phyloP scores from a whole-genome alignment of 2,888 invertebrate genomes.

The Harpalus rubripes region DNA sequence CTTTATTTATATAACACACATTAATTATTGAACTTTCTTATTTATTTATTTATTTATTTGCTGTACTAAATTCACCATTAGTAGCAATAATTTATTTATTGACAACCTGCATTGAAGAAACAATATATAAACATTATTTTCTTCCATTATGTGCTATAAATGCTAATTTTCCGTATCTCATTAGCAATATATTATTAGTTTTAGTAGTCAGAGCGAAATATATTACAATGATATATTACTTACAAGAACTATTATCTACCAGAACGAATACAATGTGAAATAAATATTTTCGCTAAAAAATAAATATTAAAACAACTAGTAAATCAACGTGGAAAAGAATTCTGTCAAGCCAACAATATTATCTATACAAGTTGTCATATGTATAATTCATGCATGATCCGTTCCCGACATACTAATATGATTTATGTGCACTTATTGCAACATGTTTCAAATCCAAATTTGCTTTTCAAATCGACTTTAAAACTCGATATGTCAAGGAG shows the following conservation, averaged over 20 bases:
- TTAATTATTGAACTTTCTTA: no score
- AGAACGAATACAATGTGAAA: background rate
- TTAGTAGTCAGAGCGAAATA: background rate
- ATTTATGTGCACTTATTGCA: slow-evolving; percentile 55
- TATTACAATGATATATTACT: slow-evolving; percentile 22
- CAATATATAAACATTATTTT: background rate
- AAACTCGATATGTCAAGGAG: slow-evolving; percentile 23
- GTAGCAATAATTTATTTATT: background rate
- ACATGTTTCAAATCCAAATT: slow-evolving; percentile 40
- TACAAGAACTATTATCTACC: background rate
- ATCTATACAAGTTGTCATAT: slow-evolving; percentile 12
- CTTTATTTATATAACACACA: no score
- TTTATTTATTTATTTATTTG: no score
- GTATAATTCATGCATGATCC: slow-evolving; percentile 40
- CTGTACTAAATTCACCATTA: no score
- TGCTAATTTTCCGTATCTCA: background rate
- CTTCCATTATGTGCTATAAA: background rate
- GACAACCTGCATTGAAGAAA: background rate
- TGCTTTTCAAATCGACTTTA: slow-evolving; percentile 45
- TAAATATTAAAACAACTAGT: slow-evolving; percentile 25
- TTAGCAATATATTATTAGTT: slow-evolving; percentile 1
- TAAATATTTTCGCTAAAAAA: background rate
- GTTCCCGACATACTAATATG: slow-evolving; percentile 25
- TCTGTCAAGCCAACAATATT: slow-evolving; percentile 37
- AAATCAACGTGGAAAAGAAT: slow-evolving; percentile 18